Evolutionary conservation across 1,140 invertebrate genomes (phyloP).

Genomic region (Macrosteles quadrilineatus): DNA sequence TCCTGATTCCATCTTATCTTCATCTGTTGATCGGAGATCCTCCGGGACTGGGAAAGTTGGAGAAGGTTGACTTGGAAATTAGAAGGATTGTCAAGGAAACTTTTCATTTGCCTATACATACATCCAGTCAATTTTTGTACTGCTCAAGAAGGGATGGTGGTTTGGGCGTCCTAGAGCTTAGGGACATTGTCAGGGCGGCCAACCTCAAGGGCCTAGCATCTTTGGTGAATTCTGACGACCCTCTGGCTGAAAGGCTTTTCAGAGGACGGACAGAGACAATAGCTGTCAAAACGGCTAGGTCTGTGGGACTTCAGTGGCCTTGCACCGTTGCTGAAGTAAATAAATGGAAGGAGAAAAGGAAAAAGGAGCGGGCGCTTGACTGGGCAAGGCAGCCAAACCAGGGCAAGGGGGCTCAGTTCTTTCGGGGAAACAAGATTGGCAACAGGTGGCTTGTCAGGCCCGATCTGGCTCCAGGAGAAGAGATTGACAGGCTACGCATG

Average conservation of each 20-base stretch:
- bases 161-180: not conserved
- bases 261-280: not conserved
- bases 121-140: not conserved
- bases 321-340: not conserved
- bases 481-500: conserved; percentile 6
- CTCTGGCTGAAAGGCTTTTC: not conserved
- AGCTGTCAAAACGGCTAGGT: not conserved
- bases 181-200: not conserved
- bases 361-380: not conserved
- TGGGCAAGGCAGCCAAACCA: not conserved
- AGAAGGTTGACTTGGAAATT: not conserved
- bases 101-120: not conserved
- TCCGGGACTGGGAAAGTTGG: not conserved
- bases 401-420: not conserved
- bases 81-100: not conserved
- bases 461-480: conserved; percentile 11
- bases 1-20: not conserved
- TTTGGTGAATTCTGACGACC: not conserved
- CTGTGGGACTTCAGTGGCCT: conserved; percentile 1
- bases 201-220: not conserved
- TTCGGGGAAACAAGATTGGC: not conserved
- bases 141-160: not conserved
- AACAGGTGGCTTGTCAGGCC: not conserved
- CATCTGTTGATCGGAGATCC: not conserved
- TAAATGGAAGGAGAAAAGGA: not conserved